Evolutionary conservation across 2,888 invertebrate genomes (phyloP), one percentile per base, ranked within the genome.

Genomic region (Oscheius onirici): DNA sequence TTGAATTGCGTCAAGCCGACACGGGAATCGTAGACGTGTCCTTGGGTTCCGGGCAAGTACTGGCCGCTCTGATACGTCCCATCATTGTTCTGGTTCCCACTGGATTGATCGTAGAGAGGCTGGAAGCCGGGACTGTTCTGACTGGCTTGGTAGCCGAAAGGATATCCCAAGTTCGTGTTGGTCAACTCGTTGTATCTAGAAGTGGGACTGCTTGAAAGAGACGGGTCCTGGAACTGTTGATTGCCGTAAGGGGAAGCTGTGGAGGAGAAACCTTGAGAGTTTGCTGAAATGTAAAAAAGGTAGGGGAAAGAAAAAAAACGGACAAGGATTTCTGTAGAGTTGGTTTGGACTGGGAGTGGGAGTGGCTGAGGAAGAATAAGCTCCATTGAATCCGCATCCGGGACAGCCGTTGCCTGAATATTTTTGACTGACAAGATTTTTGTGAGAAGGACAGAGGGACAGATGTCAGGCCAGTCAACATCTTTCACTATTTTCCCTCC

Each of bases 1-100:
- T 46, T 34, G 49, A 63, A 63, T 63, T 49, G 46, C 8, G 63
- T 63, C 49, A 46, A 15, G 1, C 63, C 63, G 20, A 63, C 63
- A 6, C 63, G 20, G 1, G 49, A 26, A 20, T 63, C 63, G 24
- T 63, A 63, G 26, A 63, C 15, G 5, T 34, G 63, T 24, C 63
- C 63, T n/a, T 28, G 46, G 2, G 24, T 28, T 6, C 63, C 63
- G 1, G 63, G 63, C 1, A 63, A 28, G 20, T 63, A 63, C 49
- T 63, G 63, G 20, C 63, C 63, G 46, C 63, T 63, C 10, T 13
- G 17, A 28, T 63, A 63, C 10, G 63, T 63, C 2, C 49, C 49
- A 24, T 63, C 63, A 20, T 58, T 58, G 34, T n/a, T 20, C 58
- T 58, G 58, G 1, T 34, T 17, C 2, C 24, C 1, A n/a, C n/a